A percentile compares a stretch with the other conserved stretches of the same genome.
These are phyloP conservation scores for Pseudomugil tenellus DNA, from an alignment of 2,797 vertebrate species.

Conservation along the genomic window DNA sequence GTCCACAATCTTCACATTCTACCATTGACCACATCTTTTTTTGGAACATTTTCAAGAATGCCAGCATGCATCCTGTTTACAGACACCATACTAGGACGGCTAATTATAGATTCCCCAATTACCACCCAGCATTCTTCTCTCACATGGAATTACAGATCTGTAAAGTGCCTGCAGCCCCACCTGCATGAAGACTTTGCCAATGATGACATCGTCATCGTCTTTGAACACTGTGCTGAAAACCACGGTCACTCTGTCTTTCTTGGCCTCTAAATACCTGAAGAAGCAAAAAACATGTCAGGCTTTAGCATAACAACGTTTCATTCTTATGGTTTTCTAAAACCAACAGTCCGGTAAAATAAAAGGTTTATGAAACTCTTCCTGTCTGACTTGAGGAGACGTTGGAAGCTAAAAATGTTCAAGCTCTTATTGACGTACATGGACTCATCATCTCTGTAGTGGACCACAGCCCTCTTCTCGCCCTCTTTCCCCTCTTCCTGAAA, in stretches of 20 bases:
- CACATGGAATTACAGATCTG: background rate
- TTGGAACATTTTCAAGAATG: background rate
- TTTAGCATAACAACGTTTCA: background rate
- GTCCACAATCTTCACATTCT: background rate
- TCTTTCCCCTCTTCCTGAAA: conserved; percentile 98
- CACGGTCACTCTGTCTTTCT: conserved; percentile 97
- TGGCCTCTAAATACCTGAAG: conserved; percentile 94
- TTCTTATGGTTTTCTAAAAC: background rate
- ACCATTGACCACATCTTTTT: background rate
- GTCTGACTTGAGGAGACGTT: background rate
- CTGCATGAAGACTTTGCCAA: conserved; percentile 99
- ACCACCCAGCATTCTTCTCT: background rate
- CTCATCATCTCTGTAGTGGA: conserved; percentile 98
- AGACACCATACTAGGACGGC: background rate
- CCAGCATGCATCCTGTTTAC: background rate
- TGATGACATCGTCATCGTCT: conserved; percentile 97
- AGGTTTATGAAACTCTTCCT: background rate
- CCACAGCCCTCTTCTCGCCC: conserved; percentile 93
- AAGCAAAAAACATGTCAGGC: background rate
- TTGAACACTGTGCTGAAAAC: conserved; percentile 99
- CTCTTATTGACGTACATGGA: conserved; percentile 87
- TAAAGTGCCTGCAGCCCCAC: conserved; percentile 62
- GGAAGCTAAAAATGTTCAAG: background rate
- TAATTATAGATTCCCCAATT: background rate
- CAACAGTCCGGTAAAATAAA: background rate